Evolutionary conservation across 2,113 vertebrate species (phyloP).

Genomic region (Bucco capensis): DNA sequence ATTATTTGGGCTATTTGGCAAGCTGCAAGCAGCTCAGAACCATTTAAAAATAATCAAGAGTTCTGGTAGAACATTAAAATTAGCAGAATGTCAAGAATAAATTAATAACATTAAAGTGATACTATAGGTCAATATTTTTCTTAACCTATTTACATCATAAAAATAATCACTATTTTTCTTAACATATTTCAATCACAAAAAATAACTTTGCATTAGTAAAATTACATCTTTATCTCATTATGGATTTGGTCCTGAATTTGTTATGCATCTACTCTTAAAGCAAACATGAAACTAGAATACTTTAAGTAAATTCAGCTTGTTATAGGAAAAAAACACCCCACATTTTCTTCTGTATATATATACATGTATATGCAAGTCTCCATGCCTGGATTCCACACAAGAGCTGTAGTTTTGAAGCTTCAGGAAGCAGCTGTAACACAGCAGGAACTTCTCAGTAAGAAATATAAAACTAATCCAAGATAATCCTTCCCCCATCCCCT

Average conservation of each 20-base stretch:
- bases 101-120: neutral
- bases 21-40: neutral
- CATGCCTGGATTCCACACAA: neutral
- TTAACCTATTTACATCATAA: neutral
- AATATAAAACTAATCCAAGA: neutral
- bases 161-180: neutral
- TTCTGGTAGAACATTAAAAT: neutral
- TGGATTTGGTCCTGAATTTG: neutral
- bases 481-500: fast-evolving
- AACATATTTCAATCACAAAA: neutral
- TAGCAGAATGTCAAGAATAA: neutral
- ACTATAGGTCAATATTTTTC: neutral
- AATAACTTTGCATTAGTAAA: neutral
- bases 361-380: neutral
- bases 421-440: neutral
- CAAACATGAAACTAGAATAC: neutral
- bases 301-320: neutral
- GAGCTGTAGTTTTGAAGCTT: neutral
- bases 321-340: neutral
- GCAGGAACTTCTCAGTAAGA: neutral
- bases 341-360: neutral
- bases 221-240: neutral
- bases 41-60: neutral
- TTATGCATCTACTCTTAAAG: neutral
- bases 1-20: neutral